Conservation (phyloP, 2,113 vertebrate genomes). For the Todiramphus saurophagus region DNA sequence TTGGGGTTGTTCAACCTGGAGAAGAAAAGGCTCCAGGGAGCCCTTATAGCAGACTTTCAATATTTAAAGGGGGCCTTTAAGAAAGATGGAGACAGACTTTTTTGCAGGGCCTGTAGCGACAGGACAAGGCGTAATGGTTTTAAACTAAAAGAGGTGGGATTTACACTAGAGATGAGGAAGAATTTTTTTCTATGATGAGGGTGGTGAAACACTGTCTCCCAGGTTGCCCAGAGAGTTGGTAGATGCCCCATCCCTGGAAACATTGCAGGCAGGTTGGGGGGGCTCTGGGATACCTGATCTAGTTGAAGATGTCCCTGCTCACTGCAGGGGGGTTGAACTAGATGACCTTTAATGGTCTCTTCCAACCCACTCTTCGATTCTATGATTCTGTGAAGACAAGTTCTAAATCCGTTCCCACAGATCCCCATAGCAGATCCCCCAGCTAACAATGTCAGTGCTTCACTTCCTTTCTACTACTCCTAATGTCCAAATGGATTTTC, state of each 20-base stretch:
- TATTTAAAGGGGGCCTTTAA: background rate
- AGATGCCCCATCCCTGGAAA: background rate
- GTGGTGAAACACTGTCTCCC: background rate
- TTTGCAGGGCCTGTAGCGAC: background rate
- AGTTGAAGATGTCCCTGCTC: background rate
- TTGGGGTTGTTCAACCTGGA: background rate
- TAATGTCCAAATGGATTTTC: background rate
- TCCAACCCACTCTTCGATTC: background rate
- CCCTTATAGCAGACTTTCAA: background rate
- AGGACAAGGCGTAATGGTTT: background rate
- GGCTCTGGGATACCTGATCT: background rate
- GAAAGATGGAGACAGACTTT: background rate
- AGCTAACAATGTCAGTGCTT: background rate
- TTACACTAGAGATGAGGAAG: background rate
- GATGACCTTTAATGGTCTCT: background rate
- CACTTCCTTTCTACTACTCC: background rate
- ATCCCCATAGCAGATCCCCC: background rate
- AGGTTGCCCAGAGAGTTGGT: background rate
- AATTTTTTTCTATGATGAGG: fast-evolving
- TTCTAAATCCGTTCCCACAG: background rate
- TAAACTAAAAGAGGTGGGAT: background rate
- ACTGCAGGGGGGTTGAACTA: background rate
- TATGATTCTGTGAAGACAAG: background rate
- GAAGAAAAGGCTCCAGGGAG: background rate
- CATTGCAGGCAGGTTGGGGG: background rate